Evolutionary conservation across 1,140 invertebrate genomes (phyloP).

Genomic region (Zophobas atratus): DNA sequence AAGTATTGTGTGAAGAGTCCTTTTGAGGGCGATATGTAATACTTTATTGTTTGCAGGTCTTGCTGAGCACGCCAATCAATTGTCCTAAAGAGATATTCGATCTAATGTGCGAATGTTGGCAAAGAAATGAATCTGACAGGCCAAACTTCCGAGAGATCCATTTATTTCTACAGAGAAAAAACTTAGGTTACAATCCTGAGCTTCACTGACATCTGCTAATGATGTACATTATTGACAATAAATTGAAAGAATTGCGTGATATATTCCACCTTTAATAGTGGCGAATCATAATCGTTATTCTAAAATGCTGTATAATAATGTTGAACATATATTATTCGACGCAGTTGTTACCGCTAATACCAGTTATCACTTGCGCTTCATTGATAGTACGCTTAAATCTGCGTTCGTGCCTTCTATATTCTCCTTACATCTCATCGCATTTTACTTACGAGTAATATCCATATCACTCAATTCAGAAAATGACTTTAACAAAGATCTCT

Average conservation of each 20-base stretch:
- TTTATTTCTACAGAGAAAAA: constrained; percentile 92
- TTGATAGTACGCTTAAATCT: constrained; percentile 47
- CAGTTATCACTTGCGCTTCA: constrained; percentile 41
- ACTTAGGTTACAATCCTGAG: constrained; percentile 83
- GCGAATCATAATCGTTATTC: constrained; percentile 33
- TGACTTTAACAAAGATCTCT: not conserved
- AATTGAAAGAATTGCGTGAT: constrained; percentile 56
- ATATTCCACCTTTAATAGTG: constrained; percentile 45
- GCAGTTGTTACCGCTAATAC: constrained; percentile 40
- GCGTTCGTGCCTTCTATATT: constrained; percentile 45
- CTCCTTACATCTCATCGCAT: constrained; percentile 19
- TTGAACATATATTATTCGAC: constrained; percentile 6
- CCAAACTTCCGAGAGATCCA: constrained; percentile 93
- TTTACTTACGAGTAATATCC: not conserved
- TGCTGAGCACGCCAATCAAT: constrained; percentile 82
- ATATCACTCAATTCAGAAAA: not conserved
- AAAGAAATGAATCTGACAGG: constrained; percentile 85
- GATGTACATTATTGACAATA: constrained; percentile 58
- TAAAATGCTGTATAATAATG: constrained; percentile 27
- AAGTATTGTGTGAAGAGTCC: constrained; percentile 59
- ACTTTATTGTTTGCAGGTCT: constrained; percentile 70
- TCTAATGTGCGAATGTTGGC: constrained; percentile 96
- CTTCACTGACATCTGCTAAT: constrained; percentile 61
- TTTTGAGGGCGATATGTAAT: constrained; percentile 30
- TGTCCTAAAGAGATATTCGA: constrained; percentile 94